Conservation (phyloP, 2,113 vertebrate species). For the Hyla sarda region DNA sequence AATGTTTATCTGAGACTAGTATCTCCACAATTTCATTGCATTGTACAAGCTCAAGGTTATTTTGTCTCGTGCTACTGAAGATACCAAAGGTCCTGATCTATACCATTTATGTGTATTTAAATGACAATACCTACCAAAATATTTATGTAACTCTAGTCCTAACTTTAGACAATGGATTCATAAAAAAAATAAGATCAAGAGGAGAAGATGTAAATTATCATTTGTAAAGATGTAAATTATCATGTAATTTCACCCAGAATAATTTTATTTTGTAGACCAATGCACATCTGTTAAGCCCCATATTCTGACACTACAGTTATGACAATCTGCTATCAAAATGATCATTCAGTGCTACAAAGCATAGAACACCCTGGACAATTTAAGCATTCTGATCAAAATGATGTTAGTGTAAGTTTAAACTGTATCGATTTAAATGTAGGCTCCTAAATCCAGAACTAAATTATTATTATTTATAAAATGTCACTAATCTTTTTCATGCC, state of each 20-base stretch:
- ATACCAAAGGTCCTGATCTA: not conserved
- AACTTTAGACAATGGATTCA: not conserved
- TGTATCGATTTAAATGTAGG: conserved; percentile 24
- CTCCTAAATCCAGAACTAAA: conserved; percentile 15
- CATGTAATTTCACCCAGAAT: not conserved
- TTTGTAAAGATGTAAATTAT: not conserved
- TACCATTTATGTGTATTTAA: not conserved
- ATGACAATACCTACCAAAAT: not conserved
- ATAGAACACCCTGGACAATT: conserved; percentile 10
- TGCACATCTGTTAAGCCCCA: not conserved
- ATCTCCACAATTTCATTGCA: not conserved
- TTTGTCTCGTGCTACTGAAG: not conserved
- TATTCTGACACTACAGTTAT: not conserved
- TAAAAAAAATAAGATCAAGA: not conserved
- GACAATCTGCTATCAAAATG: not conserved
- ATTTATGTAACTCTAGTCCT: not conserved
- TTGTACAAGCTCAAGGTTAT: not conserved
- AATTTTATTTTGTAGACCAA: not conserved
- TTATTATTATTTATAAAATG: conserved; percentile 18
- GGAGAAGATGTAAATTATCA: not conserved
- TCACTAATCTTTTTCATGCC: conserved; percentile 36
- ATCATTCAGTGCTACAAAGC: not conserved
- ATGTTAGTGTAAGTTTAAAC: conserved; percentile 19
- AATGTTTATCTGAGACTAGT: not conserved
- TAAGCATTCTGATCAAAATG: conserved; percentile 24